Evolutionary conservation across 2,888 invertebrate genomes (phyloP), one percentile per base, ranked within the genome.

Genomic region (Apamea monoglypha): DNA sequence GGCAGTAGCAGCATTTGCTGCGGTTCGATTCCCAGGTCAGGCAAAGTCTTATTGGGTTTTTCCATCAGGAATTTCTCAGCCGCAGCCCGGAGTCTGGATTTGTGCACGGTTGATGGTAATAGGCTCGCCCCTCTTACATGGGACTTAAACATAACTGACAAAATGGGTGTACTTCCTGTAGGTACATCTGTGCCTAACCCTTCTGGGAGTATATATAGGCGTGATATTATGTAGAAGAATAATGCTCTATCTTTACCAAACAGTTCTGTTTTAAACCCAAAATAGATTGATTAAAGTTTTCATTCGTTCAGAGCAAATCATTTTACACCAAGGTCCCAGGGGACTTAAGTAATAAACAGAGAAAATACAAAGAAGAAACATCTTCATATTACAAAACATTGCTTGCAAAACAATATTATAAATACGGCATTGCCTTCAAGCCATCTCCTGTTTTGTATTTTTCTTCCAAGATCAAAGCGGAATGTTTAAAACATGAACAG

Each of bases 401-500:
- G n/a, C 25, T 53, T 64, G 32, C 32, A 32, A 53, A 64, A 64
- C 8, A 29, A 53, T 77, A 64, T 78, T 18, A 61, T 21, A 44
- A 63, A 78, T 61, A 63, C 18, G 63, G 40, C 12, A 64, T 25
- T 64, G 40, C 50, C 4, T 64, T 53, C 21, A 64, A 78, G 40
- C 40, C 10, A 10, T 29, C 36, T 53, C n/a, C 21, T 64, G n/a
- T 53, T 32, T 64, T 25, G 29, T 32, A 78, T 53, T 77, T 63
- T 78, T 29, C 50, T 78, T 78, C 21, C 7, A 63, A 40, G 18
- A 63, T 78, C 63, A 50, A 63, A n/a, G 50, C 18, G 53, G 12
- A 25, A 50, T 63, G 40, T 76, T 76, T 40, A 8, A 53, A 76
- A 53, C 50, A 78, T 63, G 18, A 77, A 63, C 18, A 53, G 21